Conservation (phyloP, 1,140 invertebrate species). For the Lordiphosa collinella region DNA sequence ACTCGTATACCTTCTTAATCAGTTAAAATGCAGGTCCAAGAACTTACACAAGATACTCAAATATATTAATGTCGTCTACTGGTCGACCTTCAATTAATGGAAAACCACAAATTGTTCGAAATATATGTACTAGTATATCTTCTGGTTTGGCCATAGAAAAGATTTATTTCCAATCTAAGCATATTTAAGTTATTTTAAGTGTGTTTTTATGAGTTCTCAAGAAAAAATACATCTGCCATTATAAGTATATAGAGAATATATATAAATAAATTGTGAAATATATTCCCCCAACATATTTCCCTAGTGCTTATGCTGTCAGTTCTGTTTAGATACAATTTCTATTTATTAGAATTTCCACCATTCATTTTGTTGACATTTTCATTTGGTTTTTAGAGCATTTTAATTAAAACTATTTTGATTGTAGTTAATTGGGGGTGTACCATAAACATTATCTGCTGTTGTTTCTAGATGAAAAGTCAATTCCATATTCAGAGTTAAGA, state of each 20-base stretch:
- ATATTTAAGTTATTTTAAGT: slow-evolving; percentile 59
- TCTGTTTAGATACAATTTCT: slow-evolving; percentile 2
- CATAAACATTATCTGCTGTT: slow-evolving; percentile 9
- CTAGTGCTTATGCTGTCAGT: slow-evolving; percentile 13
- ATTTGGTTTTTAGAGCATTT: slow-evolving; percentile 38
- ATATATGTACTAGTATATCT: too few species aligned
- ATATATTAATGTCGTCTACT: too few species aligned
- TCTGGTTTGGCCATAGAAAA: slow-evolving; percentile 15
- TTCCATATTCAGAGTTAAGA: too few species aligned
- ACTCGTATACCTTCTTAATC: too few species aligned
- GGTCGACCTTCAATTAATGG: too few species aligned
- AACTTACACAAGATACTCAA: too few species aligned
- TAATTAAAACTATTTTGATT: slow-evolving; percentile 46
- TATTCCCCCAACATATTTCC: not conserved
- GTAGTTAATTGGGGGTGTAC: slow-evolving; percentile 7
- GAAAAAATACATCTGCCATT: slow-evolving; percentile 23
- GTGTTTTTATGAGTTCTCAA: slow-evolving; percentile 32
- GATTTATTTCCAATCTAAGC: slow-evolving; percentile 45
- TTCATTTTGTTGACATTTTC: slow-evolving; percentile 10
- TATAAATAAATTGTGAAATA: not conserved
- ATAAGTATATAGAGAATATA: slow-evolving; percentile 19
- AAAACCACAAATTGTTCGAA: too few species aligned
- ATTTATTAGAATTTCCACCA: slow-evolving; percentile 23
- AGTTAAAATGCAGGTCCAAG: too few species aligned
- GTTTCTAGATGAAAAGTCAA: slow-evolving; percentile 12